phyloP scores from a whole-genome alignment of 2,797 vertebrate genomes.

The Enteromius thamalakanensis region DNA sequence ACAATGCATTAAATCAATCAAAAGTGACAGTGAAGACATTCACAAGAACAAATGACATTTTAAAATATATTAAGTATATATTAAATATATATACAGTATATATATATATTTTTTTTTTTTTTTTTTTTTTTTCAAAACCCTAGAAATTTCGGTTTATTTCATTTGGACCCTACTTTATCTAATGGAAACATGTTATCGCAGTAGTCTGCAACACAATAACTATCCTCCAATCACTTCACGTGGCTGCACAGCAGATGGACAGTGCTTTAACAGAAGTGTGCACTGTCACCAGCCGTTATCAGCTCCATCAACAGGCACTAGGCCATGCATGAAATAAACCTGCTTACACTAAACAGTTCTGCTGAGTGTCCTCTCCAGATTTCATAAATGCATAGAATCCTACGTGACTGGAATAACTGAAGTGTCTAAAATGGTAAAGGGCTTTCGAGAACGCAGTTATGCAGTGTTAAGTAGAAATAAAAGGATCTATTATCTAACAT shows the following conservation, averaged over 20 bases:
- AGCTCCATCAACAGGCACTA: constrained; percentile 21
- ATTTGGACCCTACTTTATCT: background rate
- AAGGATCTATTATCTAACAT: background rate
- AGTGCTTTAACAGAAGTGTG: constrained; percentile 21
- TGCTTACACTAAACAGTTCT: constrained; percentile 31
- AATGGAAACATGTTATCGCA: background rate
- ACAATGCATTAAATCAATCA: background rate
- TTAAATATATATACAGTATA: too few species aligned
- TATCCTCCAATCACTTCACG: background rate
- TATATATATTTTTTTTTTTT: too few species aligned
- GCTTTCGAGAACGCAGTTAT: background rate
- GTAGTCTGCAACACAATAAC: background rate
- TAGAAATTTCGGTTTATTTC: background rate
- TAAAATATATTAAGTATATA: background rate
- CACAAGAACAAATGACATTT: background rate
- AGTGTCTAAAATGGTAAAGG: background rate
- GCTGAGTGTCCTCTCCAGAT: constrained; percentile 32
- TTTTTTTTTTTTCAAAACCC: background rate
- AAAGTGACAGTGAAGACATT: background rate
- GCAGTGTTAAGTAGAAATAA: background rate
- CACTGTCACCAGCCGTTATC: constrained; percentile 34
- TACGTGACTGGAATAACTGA: background rate
- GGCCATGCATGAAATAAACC: constrained; percentile 27
- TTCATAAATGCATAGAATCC: constrained; percentile 10
- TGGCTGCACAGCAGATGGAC: constrained; percentile 32